A percentile compares a stretch with the other conserved stretches of the same genome.
Conservation (phyloP, 2,888 invertebrate species). For the Melanargia galathea region DNA sequence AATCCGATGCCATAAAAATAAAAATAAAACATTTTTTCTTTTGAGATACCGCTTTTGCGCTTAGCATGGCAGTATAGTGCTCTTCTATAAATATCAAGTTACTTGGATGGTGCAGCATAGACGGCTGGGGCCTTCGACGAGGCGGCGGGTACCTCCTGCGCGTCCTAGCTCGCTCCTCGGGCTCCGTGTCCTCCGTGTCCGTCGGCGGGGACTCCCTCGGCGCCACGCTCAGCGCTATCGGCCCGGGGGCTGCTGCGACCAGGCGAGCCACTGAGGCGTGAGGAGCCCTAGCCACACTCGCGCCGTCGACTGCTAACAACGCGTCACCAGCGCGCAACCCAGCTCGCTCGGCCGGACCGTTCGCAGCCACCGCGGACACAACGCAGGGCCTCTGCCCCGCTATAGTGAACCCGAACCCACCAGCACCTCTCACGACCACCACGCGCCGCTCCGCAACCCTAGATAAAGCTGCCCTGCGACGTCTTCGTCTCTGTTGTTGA, state of each 20-base stretch:
- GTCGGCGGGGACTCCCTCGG: constrained; percentile 73
- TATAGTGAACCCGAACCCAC: constrained; percentile 98
- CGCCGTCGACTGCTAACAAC: constrained; percentile 94
- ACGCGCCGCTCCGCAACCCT: constrained; percentile 88
- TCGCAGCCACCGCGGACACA: constrained; percentile 94
- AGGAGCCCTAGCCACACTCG: constrained; percentile 94
- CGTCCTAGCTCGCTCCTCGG: constrained; percentile 70
- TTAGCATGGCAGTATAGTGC: too few relatives aligned
- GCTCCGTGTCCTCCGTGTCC: constrained; percentile 75
- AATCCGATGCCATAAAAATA: too few relatives aligned
- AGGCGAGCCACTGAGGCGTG: constrained; percentile 96
- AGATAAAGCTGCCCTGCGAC: constrained; percentile 66
- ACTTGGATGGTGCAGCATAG: constrained; percentile 69
- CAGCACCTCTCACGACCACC: constrained; percentile 91
- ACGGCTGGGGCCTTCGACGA: constrained; percentile 65
- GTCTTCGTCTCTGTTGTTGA: constrained; percentile 74
- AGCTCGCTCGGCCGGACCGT: constrained; percentile 92
- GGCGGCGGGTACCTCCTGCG: constrained; percentile 71
- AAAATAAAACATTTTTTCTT: too few relatives aligned
- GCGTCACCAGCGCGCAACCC: constrained; percentile 96
- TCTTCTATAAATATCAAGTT: neutral
- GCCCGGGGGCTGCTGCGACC: constrained; percentile 92
- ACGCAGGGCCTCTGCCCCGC: constrained; percentile 98
- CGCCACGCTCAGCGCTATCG: constrained; percentile 92
- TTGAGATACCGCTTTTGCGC: too few relatives aligned